A percentile compares a stretch with the other conserved stretches of the same genome.
These are phyloP conservation scores for Nycticorax nycticorax DNA, from an alignment of 2,113 vertebrate species.

Conservation along the genomic window DNA sequence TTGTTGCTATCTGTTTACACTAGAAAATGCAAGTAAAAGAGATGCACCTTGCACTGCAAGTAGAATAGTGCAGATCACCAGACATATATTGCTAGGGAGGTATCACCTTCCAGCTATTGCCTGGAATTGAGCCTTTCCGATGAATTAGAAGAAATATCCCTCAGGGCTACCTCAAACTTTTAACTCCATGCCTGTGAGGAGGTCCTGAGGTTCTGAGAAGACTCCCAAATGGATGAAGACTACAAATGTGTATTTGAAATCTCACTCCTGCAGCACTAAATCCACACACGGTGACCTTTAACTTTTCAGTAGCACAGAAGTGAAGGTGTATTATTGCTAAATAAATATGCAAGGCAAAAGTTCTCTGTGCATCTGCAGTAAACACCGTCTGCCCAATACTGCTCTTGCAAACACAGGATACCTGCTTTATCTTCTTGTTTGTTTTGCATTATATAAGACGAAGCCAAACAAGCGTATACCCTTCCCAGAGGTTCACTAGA, in stretches of 20 bases:
- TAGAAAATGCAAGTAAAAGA: neutral
- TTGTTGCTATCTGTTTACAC: neutral
- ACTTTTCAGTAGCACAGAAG: neutral
- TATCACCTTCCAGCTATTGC: neutral
- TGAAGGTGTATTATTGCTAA: neutral
- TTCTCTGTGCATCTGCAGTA: conserved; percentile 11
- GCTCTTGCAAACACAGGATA: conserved; percentile 36
- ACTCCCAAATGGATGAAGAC: neutral
- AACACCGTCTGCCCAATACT: neutral
- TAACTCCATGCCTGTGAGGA: neutral
- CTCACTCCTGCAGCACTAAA: neutral
- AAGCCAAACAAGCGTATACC: conserved; percentile 21
- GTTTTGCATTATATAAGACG: conserved; percentile 13
- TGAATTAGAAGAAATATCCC: neutral
- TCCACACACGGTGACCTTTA: neutral
- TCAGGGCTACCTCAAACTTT: neutral
- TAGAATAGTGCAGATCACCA: neutral
- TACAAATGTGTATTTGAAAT: neutral
- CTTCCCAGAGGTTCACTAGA: conserved; percentile 54
- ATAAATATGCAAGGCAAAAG: conserved; percentile 38
- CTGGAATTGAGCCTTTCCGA: neutral
- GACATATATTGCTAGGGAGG: neutral
- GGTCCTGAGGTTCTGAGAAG: neutral
- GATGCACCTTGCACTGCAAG: neutral
- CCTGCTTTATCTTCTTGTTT: conserved; percentile 50